These are phyloP conservation scores for Tangara arthus DNA, from an alignment of 2,797 vertebrate genomes.

Conservation along the genomic window DNA sequence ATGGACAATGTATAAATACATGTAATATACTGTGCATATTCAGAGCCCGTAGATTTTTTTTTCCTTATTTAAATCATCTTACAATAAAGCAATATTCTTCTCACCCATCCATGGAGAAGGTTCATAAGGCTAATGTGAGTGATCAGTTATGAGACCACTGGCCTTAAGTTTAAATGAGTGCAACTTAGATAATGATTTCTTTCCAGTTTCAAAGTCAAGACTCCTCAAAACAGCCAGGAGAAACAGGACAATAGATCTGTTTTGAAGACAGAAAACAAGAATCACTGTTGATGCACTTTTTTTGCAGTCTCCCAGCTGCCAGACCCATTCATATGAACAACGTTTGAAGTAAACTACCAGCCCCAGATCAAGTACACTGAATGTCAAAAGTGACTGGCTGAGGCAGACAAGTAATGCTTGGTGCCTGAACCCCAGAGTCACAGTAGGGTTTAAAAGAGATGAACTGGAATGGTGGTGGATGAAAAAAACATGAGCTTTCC, in stretches of 20 bases:
- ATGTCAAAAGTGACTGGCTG: slow-evolving; percentile 59
- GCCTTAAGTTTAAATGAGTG: slow-evolving; percentile 32
- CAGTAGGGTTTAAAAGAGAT: slow-evolving; percentile 27
- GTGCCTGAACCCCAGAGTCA: slow-evolving; percentile 49
- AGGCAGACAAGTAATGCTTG: slow-evolving; percentile 35
- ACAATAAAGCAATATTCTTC: background rate
- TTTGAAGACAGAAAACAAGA: slow-evolving; percentile 65
- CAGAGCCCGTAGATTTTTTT: background rate
- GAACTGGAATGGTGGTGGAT: background rate
- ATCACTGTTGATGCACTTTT: slow-evolving; percentile 59
- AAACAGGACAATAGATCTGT: slow-evolving; percentile 48
- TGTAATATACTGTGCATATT: background rate
- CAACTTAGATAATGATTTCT: slow-evolving; percentile 27
- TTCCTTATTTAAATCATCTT: background rate
- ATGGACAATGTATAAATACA: background rate
- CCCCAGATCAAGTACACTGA: slow-evolving; percentile 57
- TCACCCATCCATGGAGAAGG: background rate
- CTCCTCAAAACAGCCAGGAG: slow-evolving; percentile 58
- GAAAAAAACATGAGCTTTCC: slow-evolving; percentile 42
- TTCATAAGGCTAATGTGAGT: slow-evolving; percentile 36
- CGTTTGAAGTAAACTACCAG: slow-evolving; percentile 66
- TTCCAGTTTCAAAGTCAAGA: slow-evolving; percentile 51
- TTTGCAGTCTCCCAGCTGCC: slow-evolving; percentile 50
- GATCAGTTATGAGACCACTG: slow-evolving; percentile 15
- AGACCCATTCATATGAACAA: slow-evolving; percentile 50